phyloP scores from a whole-genome alignment of 1,140 invertebrate species.

The Stegodyphus mimosarum region DNA sequence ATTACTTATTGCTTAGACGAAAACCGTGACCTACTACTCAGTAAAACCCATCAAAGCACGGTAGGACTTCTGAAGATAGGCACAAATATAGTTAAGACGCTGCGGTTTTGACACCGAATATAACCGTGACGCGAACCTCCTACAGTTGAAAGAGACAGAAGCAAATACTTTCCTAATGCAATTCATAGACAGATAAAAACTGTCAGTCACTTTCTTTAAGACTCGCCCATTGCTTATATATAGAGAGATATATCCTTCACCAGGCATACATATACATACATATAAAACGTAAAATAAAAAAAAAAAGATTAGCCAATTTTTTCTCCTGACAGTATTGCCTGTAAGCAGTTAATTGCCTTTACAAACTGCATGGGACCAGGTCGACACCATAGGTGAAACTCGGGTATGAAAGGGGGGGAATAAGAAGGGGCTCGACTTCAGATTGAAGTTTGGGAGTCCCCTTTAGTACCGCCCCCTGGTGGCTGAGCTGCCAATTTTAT shows the following conservation, averaged over 20 bases:
- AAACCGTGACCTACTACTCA: too few species aligned
- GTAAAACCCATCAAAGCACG: background rate
- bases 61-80: slow-evolving; percentile 2
- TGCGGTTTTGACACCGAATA: slow-evolving; percentile 41
- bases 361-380: slow-evolving; percentile 32
- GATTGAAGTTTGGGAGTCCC: slow-evolving; percentile 33
- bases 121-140: slow-evolving; percentile 36
- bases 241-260: too few species aligned
- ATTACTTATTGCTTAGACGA: too few species aligned
- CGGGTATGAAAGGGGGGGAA: slow-evolving; percentile 18
- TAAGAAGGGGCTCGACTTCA: background rate
- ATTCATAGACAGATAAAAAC: slow-evolving; percentile 1
- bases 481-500: slow-evolving; percentile 58
- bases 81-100: slow-evolving; percentile 3
- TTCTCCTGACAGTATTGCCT: slow-evolving; percentile 43
- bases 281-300: background rate
- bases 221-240: slow-evolving; percentile 40
- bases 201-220: slow-evolving; percentile 41
- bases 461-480: slow-evolving; percentile 56
- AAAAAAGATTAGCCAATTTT: background rate
- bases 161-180: slow-evolving; percentile 26
- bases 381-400: slow-evolving; percentile 15
- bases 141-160: slow-evolving; percentile 2
- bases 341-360: slow-evolving; percentile 53
- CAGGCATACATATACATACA: background rate